These are phyloP conservation scores for Acanthosoma haemorrhoidale DNA, from an alignment of 2,888 invertebrate species.

Conservation along the genomic window DNA sequence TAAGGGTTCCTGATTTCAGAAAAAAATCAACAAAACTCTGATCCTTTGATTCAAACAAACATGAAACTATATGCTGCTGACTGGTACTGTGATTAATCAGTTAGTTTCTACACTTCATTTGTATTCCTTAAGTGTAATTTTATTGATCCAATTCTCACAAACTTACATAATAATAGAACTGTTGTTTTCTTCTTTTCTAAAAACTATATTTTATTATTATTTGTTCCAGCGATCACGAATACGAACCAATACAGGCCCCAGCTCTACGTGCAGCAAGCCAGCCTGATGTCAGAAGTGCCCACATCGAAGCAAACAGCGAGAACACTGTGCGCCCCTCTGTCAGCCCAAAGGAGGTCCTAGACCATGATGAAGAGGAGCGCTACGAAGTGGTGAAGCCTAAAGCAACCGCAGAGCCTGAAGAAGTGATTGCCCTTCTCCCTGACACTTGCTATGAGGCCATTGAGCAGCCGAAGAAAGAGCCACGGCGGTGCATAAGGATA, in stretches of 20 bases:
- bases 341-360: conserved; percentile 15
- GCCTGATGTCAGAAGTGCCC: conserved; percentile 29
- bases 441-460: conserved; percentile 29
- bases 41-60: no score
- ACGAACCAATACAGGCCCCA: conserved; percentile 70
- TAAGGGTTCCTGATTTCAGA: no score
- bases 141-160: no score
- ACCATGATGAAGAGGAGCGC: conserved; percentile 16
- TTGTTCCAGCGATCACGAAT: conserved; percentile 81
- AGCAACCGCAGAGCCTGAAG: conserved; percentile 37
- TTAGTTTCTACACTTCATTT: no score
- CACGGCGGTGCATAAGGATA: conserved; percentile 30
- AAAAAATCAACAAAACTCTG: no score
- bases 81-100: no score
- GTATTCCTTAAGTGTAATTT: no score
- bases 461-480: conserved; percentile 20
- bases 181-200: no score
- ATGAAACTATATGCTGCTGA: no score
- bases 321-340: not conserved
- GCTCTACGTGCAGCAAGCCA: conserved; percentile 47
- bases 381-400: conserved; percentile 43
- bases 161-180: no score
- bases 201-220: no score
- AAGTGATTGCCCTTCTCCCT: not conserved
- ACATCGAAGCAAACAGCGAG: not conserved